These are phyloP conservation scores for Nycticebus coucang DNA, from an alignment of 2,113 vertebrate species.

Conservation along the genomic window DNA sequence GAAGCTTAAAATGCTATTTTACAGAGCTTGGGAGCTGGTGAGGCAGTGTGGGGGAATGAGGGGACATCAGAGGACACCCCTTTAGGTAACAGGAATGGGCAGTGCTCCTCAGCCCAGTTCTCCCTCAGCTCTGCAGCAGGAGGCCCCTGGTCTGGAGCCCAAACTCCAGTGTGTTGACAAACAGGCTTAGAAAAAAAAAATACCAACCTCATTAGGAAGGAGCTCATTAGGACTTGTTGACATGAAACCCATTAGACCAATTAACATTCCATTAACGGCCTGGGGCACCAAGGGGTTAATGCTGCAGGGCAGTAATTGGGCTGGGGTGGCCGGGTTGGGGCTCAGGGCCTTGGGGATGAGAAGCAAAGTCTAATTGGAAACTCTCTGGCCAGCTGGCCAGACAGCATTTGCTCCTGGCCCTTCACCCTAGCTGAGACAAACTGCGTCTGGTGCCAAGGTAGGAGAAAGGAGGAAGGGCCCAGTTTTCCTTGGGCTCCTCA, in stretches of 20 bases:
- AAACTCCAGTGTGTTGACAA: conserved; percentile 69
- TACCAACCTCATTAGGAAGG: conserved; percentile 77
- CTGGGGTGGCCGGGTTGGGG: conserved; percentile 57
- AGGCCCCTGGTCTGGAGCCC: background rate
- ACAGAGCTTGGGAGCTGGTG: background rate
- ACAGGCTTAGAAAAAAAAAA: conserved; percentile 75
- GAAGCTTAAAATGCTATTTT: background rate
- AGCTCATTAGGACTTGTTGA: conserved; percentile 84
- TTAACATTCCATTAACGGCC: conserved; percentile 84
- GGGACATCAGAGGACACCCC: background rate
- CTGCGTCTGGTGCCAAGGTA: background rate
- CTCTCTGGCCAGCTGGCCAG: conserved; percentile 38
- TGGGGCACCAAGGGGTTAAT: conserved; percentile 83
- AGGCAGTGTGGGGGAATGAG: background rate
- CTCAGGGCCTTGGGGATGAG: conserved; percentile 67
- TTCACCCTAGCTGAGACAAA: background rate
- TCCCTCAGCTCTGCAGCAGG: background rate
- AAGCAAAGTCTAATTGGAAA: conserved; percentile 79
- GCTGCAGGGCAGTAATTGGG: conserved; percentile 76
- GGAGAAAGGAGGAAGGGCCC: background rate
- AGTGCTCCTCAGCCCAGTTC: background rate
- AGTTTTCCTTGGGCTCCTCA: background rate
- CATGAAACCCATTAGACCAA: conserved; percentile 85
- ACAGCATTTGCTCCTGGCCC: conserved; percentile 40
- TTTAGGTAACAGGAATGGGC: background rate